These are phyloP conservation scores for Zoroaster sp. DNA, from an alignment of 53 echinoderm and acorn worm species.

Conservation along the genomic window DNA sequence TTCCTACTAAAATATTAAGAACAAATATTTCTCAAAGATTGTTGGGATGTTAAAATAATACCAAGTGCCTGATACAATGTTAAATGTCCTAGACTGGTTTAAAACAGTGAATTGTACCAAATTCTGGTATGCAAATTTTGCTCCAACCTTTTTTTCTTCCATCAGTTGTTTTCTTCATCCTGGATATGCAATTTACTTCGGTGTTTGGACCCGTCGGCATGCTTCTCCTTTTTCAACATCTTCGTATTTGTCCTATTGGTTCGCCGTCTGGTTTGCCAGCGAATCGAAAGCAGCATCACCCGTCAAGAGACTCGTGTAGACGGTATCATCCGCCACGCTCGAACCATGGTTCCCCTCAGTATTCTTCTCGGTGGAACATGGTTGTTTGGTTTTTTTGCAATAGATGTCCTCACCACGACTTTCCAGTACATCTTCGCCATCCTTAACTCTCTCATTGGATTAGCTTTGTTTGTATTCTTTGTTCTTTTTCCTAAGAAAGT, in stretches of 20 bases:
- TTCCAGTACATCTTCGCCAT: slow-evolving; percentile 71
- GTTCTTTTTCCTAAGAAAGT: not conserved
- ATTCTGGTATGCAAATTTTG: too few relatives aligned
- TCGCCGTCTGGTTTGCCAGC: slow-evolving; percentile 59
- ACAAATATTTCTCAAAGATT: too few relatives aligned
- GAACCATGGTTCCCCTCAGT: slow-evolving; percentile 44
- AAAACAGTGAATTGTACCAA: too few relatives aligned
- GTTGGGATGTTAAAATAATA: too few relatives aligned
- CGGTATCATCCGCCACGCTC: not conserved
- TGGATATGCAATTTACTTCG: slow-evolving; percentile 50
- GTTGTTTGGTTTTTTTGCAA: slow-evolving; percentile 77
- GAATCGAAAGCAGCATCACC: not conserved
- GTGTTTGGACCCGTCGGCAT: slow-evolving; percentile 64
- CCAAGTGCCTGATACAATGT: too few relatives aligned
- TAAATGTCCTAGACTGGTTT: too few relatives aligned
- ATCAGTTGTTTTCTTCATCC: slow-evolving; percentile 76
- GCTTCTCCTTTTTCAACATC: slow-evolving; percentile 70
- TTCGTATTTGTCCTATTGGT: slow-evolving; percentile 63
- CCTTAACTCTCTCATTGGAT: slow-evolving; percentile 72
- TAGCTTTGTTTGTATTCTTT: slow-evolving; percentile 73
- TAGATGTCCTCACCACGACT: slow-evolving; percentile 12
- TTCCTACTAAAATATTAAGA: too few relatives aligned
- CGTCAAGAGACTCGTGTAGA: not conserved
- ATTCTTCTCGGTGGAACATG: slow-evolving; percentile 77
- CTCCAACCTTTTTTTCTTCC: too few relatives aligned